Conservation (phyloP, 2,888 invertebrate species). For the Macaria notata region DNA sequence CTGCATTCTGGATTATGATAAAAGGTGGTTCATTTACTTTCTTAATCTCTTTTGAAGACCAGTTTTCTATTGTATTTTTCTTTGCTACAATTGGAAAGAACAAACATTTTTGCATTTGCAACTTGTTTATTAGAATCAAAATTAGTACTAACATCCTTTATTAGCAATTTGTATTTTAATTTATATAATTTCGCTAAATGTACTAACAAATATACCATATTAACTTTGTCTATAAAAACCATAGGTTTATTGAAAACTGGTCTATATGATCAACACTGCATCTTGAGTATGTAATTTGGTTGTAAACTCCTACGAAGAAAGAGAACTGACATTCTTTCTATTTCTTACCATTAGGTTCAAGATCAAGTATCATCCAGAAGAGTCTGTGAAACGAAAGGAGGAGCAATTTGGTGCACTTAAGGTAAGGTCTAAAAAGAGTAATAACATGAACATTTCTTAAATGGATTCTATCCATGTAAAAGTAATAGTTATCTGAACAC, state of each 20-base stretch:
- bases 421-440: conserved; percentile 53
- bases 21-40: conserved; percentile 43
- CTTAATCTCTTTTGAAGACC: conserved; percentile 32
- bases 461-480: too few species aligned
- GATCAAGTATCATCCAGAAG: conserved; percentile 99
- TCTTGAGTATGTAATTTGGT: conserved; percentile 14
- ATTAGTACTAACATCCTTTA: too few species aligned
- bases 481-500: too few species aligned
- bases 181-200: too few species aligned
- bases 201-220: too few species aligned
- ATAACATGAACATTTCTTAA: too few species aligned
- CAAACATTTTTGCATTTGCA: too few species aligned
- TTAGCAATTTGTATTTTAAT: too few species aligned
- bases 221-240: too few species aligned
- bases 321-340: conserved; percentile 6
- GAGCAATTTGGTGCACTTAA: conserved; percentile 91
- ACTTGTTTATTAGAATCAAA: too few species aligned
- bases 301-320: conserved; percentile 3
- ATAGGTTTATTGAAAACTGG: conserved; percentile 6
- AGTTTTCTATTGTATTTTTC: conserved; percentile 29
- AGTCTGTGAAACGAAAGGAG: conserved; percentile 93
- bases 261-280: conserved; percentile 18
- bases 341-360: conserved; percentile 90
- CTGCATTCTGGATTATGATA: conserved; percentile 40
- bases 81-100: too few species aligned